Percentiles rank a stretch among this genome's conserved stretches.
Evolutionary conservation across 2,888 invertebrate species (phyloP).

Genomic region (Rhagonycha fulva): DNA sequence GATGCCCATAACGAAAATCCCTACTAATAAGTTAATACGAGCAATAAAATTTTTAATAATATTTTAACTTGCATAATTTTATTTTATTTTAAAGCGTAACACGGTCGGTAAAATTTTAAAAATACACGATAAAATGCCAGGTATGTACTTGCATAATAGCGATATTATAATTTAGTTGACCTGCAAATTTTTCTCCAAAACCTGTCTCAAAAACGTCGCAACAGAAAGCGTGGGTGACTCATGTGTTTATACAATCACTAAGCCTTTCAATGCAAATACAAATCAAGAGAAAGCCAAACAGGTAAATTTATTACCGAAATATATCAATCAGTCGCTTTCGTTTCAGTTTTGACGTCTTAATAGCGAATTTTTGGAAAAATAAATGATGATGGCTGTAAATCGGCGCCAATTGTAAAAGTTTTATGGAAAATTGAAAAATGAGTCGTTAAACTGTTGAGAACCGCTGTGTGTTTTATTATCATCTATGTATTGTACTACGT

Average conservation of each 20-base stretch:
- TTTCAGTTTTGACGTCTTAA: slow-evolving; percentile 30
- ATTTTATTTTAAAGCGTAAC: slow-evolving; percentile 13
- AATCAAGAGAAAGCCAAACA: slow-evolving; percentile 40
- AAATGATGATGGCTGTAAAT: neutral
- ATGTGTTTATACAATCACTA: slow-evolving; percentile 40
- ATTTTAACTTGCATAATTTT: neutral
- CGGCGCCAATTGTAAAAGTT: too few species aligned
- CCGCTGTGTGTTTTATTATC: neutral
- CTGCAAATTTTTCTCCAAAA: slow-evolving; percentile 34
- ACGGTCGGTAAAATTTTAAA: slow-evolving; percentile 13
- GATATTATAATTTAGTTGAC: slow-evolving; percentile 27
- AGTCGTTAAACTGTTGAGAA: neutral
- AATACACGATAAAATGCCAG: slow-evolving; percentile 20
- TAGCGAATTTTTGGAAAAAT: slow-evolving; percentile 13
- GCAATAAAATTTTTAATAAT: neutral
- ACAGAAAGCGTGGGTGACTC: slow-evolving; percentile 41
- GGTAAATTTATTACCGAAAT: slow-evolving; percentile 36
- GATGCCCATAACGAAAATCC: neutral
- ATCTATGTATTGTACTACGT: neutral
- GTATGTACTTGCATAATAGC: slow-evolving; percentile 20
- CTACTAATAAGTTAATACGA: neutral
- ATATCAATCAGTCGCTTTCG: slow-evolving; percentile 40
- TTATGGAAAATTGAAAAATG: too few species aligned
- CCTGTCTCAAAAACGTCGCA: slow-evolving; percentile 30
- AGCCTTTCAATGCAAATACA: slow-evolving; percentile 42